A percentile compares a stretch with the other conserved stretches of the same genome.
phyloP scores from a whole-genome alignment of 2,888 invertebrate genomes.

The Limnephilus lunatus region DNA sequence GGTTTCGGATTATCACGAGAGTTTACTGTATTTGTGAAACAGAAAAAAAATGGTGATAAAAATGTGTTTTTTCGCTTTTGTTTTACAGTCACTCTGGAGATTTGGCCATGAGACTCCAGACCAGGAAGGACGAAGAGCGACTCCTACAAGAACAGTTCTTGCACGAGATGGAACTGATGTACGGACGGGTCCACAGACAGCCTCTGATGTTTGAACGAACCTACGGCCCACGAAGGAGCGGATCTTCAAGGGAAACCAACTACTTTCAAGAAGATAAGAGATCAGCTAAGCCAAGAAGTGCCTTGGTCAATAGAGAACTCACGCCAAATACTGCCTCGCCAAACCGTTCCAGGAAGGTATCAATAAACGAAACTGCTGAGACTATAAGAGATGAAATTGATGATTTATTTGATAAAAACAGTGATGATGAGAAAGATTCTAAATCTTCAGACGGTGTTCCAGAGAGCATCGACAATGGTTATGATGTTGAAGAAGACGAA shows the following conservation, averaged over 20 bases:
- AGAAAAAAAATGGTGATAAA: neutral
- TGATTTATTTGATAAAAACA: constrained; percentile 72
- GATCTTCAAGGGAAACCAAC: constrained; percentile 66
- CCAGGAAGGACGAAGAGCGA: constrained; percentile 82
- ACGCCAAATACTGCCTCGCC: constrained; percentile 68
- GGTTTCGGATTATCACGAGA: too few relatives aligned
- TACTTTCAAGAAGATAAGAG: constrained; percentile 31
- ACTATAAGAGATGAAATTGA: constrained; percentile 71
- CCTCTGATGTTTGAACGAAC: constrained; percentile 85
- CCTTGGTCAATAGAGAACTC: constrained; percentile 70
- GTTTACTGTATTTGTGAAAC: neutral
- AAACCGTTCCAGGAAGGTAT: constrained; percentile 72
- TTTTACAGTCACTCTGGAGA: constrained; percentile 80
- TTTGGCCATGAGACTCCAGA: constrained; percentile 81
- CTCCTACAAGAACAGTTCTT: constrained; percentile 82
- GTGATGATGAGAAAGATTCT: constrained; percentile 69
- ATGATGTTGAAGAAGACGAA: constrained; percentile 31
- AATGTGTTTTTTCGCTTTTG: neutral
- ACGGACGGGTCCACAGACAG: constrained; percentile 82
- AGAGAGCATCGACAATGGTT: constrained; percentile 56
- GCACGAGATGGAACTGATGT: constrained; percentile 85
- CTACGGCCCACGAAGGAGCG: constrained; percentile 76
- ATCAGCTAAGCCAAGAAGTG: constrained; percentile 70
- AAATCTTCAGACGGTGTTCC: constrained; percentile 58
- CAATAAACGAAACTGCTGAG: constrained; percentile 72